Evolutionary conservation across 2,113 vertebrate species (phyloP).

Genomic region (Pseudonaja textilis): DNA sequence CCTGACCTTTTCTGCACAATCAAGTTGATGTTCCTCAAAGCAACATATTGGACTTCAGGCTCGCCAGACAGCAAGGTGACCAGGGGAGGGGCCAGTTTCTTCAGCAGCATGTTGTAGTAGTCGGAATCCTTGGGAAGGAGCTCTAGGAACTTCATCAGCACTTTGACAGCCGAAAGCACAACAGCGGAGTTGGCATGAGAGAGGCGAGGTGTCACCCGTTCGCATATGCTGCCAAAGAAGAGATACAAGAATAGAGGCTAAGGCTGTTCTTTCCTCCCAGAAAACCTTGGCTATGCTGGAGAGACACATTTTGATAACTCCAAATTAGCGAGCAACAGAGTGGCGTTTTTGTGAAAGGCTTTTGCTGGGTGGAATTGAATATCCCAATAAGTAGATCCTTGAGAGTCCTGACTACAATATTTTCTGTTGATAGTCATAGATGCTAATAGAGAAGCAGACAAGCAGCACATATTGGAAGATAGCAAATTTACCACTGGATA

Average conservation of each 20-base stretch:
- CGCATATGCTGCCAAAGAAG: conserved; percentile 83
- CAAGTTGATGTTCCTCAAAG: conserved; percentile 97
- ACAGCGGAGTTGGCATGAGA: conserved; percentile 98
- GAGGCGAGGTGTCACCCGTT: conserved; percentile 93
- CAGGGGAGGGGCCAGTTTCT: conserved; percentile 93
- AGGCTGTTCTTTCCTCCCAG: background rate
- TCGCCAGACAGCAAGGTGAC: conserved; percentile 96
- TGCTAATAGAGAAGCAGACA: background rate
- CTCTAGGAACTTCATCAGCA: conserved; percentile 98
- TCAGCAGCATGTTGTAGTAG: conserved; percentile 96
- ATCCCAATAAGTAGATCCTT: background rate
- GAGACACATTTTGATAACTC: background rate
- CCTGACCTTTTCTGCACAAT: conserved; percentile 96
- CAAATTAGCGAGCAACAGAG: background rate
- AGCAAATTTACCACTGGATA: background rate
- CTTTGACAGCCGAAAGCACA: conserved; percentile 96
- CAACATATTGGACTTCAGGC: conserved; percentile 97
- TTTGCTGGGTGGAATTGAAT: background rate
- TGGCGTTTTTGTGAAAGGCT: background rate
- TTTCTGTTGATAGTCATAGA: background rate
- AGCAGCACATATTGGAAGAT: background rate
- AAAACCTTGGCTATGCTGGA: background rate
- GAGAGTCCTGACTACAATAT: background rate
- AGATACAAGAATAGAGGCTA: background rate
- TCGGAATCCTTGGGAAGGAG: conserved; percentile 95